Evolutionary conservation across 2,888 invertebrate species (phyloP), one percentile per base, ranked within the genome.

Genomic region (Chloromyia formosa): DNA sequence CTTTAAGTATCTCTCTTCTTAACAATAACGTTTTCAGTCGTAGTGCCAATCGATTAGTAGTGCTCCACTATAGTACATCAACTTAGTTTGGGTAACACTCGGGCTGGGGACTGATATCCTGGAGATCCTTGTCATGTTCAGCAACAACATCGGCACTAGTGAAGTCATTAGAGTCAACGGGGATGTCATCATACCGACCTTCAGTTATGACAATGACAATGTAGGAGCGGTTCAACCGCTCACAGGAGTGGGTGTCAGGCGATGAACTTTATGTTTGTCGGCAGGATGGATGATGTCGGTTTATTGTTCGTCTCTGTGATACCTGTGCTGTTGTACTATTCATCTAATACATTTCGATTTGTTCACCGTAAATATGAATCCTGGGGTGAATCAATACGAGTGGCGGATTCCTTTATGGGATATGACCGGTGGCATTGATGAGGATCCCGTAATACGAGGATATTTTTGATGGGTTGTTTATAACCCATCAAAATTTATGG

Each of bases 401-500:
- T 35, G 61, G 27, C 5, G 27, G 27, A 61, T 27, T 61, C 23
- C n/a, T 61, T 61, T 61, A 14, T 12, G 23, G 61, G 27, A 14
- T 35, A 61, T 61, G 35, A 27, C 7, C 27, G 35, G 10, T 27
- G 20, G 20, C 61, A 61, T 61, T 61, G 61, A 61, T n/a, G 35
- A 35, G 61, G n/a, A 61, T 61, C 12, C 3, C 3, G 23, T 61
- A 61, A 61, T 61, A 22, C n/a, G 23, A 23, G 35, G 23, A 61
- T 61, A 61, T 61, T 61, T 35, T 12, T 61, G 61, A 61, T 61
- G n/a, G 61, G 61, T 61, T 61, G 61, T 61, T 61, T 61, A 61
- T 61, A 14, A 27, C 61, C 61, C 61, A 61, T 61, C 27, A 23
- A 27, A 61, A 20, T 61, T 61, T 14, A 61, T 61, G 61, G 27